Conservation (phyloP, 2,113 vertebrate genomes). For the Lucifuga dentata region DNA sequence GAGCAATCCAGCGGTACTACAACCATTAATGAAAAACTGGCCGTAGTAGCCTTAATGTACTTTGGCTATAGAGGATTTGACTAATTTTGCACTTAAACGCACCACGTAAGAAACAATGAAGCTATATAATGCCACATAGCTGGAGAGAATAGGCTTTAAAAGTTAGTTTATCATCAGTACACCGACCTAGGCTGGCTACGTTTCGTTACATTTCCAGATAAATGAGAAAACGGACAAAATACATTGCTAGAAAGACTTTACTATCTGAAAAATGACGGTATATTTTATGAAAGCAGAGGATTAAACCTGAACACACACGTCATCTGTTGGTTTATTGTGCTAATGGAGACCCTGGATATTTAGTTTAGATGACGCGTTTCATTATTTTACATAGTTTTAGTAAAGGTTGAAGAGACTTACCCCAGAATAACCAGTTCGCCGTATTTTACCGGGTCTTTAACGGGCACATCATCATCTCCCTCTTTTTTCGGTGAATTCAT, state of each 20-base stretch:
- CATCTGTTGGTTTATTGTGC: constrained; percentile 30
- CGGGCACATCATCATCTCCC: constrained; percentile 90
- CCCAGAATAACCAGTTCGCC: constrained; percentile 95
- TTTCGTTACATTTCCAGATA: not conserved
- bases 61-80: not conserved
- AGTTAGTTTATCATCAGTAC: constrained; percentile 60
- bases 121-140: not conserved
- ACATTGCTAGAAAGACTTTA: not conserved
- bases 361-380: constrained; percentile 19
- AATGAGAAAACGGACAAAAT: not conserved
- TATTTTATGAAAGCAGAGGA: not conserved
- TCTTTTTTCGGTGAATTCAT: constrained; percentile 95
- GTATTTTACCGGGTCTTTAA: constrained; percentile 96
- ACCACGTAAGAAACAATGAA: not conserved
- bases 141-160: constrained; percentile 6
- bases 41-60: constrained; percentile 56
- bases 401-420: constrained; percentile 81
- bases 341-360: constrained; percentile 9
- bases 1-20: constrained; percentile 66
- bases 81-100: constrained; percentile 21
- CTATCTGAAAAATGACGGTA: not conserved
- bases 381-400: constrained; percentile 10
- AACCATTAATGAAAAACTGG: constrained; percentile 78
- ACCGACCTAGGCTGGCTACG: not conserved
- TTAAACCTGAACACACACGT: constrained; percentile 36